Base-by-base conservation (phyloP, 92 coral and sea anemone genomes). In the Porites divaricata region DNA sequence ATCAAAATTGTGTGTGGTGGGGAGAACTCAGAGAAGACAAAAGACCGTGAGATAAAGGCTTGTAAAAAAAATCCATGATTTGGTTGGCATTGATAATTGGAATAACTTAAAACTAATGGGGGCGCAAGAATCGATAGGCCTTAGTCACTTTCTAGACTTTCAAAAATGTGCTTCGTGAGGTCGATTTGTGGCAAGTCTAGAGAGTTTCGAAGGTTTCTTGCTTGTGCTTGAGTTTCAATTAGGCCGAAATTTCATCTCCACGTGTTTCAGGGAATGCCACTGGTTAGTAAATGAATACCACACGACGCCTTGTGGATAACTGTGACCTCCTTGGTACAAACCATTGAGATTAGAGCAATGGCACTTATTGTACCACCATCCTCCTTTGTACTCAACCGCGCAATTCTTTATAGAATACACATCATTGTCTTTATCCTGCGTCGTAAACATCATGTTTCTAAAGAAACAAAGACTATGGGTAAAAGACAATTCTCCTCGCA, bases 211-310 rank as follows among this genome's bases (percentile, higher is more conserved):
- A 35, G 45, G 45, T 35, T 35, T 35, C 45, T 35, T 35, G 45
- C 45, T 35, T 35, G 45, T 2, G 4, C 59, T 13, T 54, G 14
- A 54, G 16, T 11, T 15, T 54, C 11, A 9, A 15, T 54, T 65
- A 57, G 83, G 83, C 19, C 83, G 83, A 8, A 67, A 35, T 67
- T 79, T 79, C 74, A 79, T 79, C 28, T 79, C 83, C n/a, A 24
- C 50, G 54, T 25, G 66, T n/a, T 79, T 67, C 19, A 79, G 25
- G 16, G 75, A 67, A 48, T 79, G 16, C 2, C n/a, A 52, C 1
- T 23, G 53, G 8, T 75, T 54, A 22, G 25, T 53, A 65, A 79
- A 79, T 16, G 75, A 3, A 1, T 9, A 0, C 83, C 83, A 79
- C 8, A 70, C 72, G 28, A 79, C 25, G 2, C 83, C 83, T 2